Percentiles rank a stretch among this genome's conserved stretches.
Evolutionary conservation across 2,113 vertebrate species (phyloP).

Genomic region (pig (Sus scrofa)): T2T-Sscrofa CM000824.6:173540501-173541000

Average conservation of each 20-base stretch:
- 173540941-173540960: neutral
- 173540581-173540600: neutral
- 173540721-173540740: neutral
- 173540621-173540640: conserved; percentile 5
- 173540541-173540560: neutral
- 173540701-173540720: neutral
- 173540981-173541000: neutral
- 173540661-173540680: neutral
- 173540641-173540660: neutral
- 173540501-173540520: conserved; percentile 12
- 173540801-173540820: neutral
- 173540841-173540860: neutral
- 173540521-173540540: neutral
- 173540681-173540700: neutral
- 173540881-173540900: neutral
- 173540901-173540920: conserved; percentile 36
- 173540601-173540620: neutral
- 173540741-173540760: neutral
- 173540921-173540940: conserved; percentile 15
- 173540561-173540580: neutral
- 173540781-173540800: neutral
- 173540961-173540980: neutral
- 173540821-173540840: neutral
- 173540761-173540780: neutral
- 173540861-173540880: conserved; percentile 3